Evolutionary conservation across 2,888 invertebrate species (phyloP), one percentile per base, ranked within the genome.

Genomic region (Embidobia sp.): DNA sequence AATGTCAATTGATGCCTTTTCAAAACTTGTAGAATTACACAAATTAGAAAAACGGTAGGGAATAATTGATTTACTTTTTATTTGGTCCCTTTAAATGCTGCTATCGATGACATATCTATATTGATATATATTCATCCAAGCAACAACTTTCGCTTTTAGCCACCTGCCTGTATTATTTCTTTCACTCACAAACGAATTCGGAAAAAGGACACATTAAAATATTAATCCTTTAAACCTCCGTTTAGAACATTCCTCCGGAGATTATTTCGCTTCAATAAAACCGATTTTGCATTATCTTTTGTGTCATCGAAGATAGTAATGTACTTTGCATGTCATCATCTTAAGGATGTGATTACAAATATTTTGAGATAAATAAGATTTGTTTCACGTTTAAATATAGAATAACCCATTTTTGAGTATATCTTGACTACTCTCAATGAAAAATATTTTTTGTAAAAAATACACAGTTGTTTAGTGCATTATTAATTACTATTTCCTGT

Each of bases 311-410:
- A 46, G 63, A 72, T 72, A 72, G 61, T 72, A 72, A 72, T 72
- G 61, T 72, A 53, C 51, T 72, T 72, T 72, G 61, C 70, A 37
- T 72, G 70, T 72, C 70, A 63, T 46, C 61, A 33, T 27, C 16
- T 63, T 35, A 63, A 63, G 63, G 72, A 55, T 55, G 40, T 55
- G 72, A 72, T 72, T 63, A 72, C 63, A 72, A 72, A 72, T 72
- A 72, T 72, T 72, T 72, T 72, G 72, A 63, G 55, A 55, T 63
- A 63, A 72, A 72, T 61, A 70, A 63, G 70, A 70, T 70, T 70
- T 70, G 19, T 37, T n/a, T 46, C 19, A 15, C 10, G n/a, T n/a
- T n/a, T n/a, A n/a, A n/a, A n/a, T n/a, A n/a, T n/a, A n/a, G n/a
- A n/a, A n/a, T n/a, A n/a, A n/a, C n/a, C n/a, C n/a, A 49, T 61